Evolutionary conservation across 2,888 invertebrate species (phyloP), one percentile per base, ranked within the genome.

Genomic region (Chalcosyrphus nemorum): DNA sequence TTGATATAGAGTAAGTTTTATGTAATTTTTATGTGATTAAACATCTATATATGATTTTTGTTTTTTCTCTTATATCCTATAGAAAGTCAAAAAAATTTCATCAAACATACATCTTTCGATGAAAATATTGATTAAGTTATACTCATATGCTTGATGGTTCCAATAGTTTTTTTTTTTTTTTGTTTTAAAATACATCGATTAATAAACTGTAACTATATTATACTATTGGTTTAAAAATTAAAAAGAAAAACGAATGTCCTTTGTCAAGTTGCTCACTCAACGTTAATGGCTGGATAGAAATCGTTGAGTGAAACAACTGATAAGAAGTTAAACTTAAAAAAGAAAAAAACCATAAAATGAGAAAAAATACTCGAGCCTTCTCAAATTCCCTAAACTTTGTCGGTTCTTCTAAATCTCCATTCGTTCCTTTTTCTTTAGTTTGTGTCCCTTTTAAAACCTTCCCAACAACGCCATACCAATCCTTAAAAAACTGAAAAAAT

Each of bases 261-360:
- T 70, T 70, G n/a, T 63, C 66, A 17, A 57, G 59, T 65, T 75
- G 70, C 15, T 57, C 84, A 84, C 80, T 84, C 84, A 84, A 80
- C 68, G 74, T 70, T 75, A 84, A 65, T 80, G 84, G 84, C 80
- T 84, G 84, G 84, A 80, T 13, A 80, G 57, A 84, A 70, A 80
- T 65, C 70, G 68, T 52, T 80, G 74, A 84, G 84, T 84, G 84
- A 70, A 21, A 11, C 78, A 84, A 80, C 70, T 57, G 78, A 70
- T 59, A 78, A 74, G 38, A 63, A 24, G 17, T 63, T 35, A 4
- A n/a, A 65, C 56, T 15, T 17, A 24, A 38, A 61, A 29, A 43
- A 27, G 9, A 24, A 41, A 17, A 7, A 45, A 63, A 13, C 15
- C n/a, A n/a, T n/a, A n/a, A 24, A 38, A 27, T 2, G 4, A 19